A percentile compares a stretch with the other conserved stretches of the same genome.
Conservation (phyloP, 30 jellyfish, hydroid and myxozoan species). For the Nemopilema nomurai region DNA sequence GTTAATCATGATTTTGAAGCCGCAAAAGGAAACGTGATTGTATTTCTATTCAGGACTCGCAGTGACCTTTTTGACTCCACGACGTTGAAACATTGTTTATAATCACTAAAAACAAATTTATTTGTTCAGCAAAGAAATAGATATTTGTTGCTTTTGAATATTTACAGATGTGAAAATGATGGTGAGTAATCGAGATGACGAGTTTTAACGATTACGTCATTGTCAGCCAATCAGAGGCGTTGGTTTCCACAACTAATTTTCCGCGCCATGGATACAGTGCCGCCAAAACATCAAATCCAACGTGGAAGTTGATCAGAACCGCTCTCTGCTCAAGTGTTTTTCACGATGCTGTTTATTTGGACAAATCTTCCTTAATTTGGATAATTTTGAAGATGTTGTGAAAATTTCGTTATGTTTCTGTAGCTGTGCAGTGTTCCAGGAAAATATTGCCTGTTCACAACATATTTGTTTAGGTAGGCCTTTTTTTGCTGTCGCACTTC, state of each 20-base stretch:
- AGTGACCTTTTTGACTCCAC: not conserved
- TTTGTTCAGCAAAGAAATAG: no score
- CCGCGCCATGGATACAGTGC: conserved; percentile 60
- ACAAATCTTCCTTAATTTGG: not conserved
- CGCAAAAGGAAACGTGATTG: no score
- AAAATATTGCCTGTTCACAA: not conserved
- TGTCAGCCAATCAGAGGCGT: conserved; percentile 14
- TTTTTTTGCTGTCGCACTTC: not conserved
- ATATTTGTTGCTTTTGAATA: not conserved
- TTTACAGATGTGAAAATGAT: not conserved
- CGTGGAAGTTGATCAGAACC: not conserved
- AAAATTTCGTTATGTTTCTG: not conserved
- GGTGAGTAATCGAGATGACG: not conserved
- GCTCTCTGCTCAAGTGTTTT: not conserved
- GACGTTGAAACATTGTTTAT: not conserved
- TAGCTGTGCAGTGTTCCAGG: not conserved
- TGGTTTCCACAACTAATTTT: not conserved
- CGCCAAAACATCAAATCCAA: conserved; percentile 14
- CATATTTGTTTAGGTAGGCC: not conserved
- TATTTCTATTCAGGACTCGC: no score
- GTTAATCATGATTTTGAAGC: no score
- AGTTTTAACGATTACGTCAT: conserved; percentile 22
- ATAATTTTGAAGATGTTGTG: not conserved
- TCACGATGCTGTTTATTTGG: not conserved
- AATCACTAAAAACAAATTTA: not conserved